Base-by-base conservation (phyloP, 2,888 invertebrate species). In the Phlogophora meticulosa region DNA sequence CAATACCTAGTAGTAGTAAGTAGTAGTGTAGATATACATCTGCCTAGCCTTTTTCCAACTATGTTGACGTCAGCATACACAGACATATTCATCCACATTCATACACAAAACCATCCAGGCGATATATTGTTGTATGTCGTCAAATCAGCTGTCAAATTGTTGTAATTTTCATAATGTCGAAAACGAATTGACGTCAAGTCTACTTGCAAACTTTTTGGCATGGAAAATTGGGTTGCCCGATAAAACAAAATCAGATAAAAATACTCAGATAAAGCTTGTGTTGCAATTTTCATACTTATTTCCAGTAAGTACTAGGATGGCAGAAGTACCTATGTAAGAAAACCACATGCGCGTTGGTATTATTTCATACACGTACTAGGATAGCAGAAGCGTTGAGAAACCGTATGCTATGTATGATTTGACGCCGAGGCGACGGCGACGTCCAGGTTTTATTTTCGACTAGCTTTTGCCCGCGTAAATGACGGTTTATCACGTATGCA, bases 201-300 rank as follows among this genome's bases (percentile, higher is more conserved):
- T 10, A 60, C 17, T 24, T 40, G 56, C 15, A 66, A 24, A 46
- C n/a, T 34, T 11, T 67, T 66, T 67, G 65, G 65, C 56, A 66
- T 67, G 11, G 22, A 17, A 38, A 38, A 38, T 15, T 22, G 36
- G 28, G 36, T 11, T 28, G 36, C 0, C 7, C n/a, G 4, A 4
- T 17, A 17, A 20, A 64, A 43, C 34, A 7, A 1, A 13, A 5
- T 10, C 22, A 38, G 10, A 62, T 38, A 40, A 11, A 53, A 53
- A 24, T 66, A 45, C 1, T 2, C 38, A 7, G 7, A 38, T 28
- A 22, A 28, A 28, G 2, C n/a, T 15, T 10, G 32, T 9, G 0
- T 9, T 28, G 10, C 11, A 1, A 1, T 43, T 0, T 11, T 38
- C 5, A 17, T n/a, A 42, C 20, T 34, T n/a, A 20, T 24, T 56